Percentiles rank a stretch among this genome's conserved stretches.
Evolutionary conservation across 53 echinoderm and acorn worm genomes (phyloP).

Genomic region (Stichopus horrens): DNA sequence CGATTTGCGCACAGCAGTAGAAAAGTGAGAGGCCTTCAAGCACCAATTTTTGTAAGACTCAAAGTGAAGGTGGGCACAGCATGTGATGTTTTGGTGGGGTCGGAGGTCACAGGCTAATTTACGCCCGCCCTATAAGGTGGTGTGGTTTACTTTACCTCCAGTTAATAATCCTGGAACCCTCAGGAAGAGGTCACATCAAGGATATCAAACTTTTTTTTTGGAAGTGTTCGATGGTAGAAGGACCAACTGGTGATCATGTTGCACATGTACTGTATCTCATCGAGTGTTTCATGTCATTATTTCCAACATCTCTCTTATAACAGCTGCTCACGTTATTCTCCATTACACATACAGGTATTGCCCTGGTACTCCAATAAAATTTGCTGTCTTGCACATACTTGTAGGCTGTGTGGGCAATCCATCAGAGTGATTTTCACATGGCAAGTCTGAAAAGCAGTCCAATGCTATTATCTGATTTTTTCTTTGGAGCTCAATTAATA

Average conservation of each 20-base stretch:
- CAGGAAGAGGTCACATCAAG: constrained; percentile 22
- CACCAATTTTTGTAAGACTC: constrained; percentile 29
- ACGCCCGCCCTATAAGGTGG: constrained; percentile 37
- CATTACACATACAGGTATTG: too few relatives aligned
- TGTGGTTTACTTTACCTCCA: constrained; percentile 43
- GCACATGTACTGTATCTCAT: not conserved
- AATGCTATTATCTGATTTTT: too few relatives aligned
- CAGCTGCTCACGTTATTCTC: too few relatives aligned
- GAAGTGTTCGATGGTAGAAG: constrained; percentile 25
- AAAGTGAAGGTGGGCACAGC: constrained; percentile 43
- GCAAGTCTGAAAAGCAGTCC: too few relatives aligned
- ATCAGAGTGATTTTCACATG: too few relatives aligned
- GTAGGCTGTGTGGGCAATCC: too few relatives aligned
- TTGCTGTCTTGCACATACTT: too few relatives aligned
- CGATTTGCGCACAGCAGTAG: constrained; percentile 3
- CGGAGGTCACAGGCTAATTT: constrained; percentile 44
- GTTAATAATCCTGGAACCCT: constrained; percentile 24
- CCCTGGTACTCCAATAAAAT: too few relatives aligned
- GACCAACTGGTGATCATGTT: constrained; percentile 34
- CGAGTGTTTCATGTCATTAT: not conserved
- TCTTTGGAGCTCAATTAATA: too few relatives aligned
- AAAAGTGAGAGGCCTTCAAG: constrained; percentile 23
- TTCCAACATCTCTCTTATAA: too few relatives aligned
- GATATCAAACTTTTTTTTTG: constrained; percentile 11
- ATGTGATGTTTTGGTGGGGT: constrained; percentile 41